Conservation (phyloP, 2,113 vertebrate species). For the Percina caprodes region DNA sequence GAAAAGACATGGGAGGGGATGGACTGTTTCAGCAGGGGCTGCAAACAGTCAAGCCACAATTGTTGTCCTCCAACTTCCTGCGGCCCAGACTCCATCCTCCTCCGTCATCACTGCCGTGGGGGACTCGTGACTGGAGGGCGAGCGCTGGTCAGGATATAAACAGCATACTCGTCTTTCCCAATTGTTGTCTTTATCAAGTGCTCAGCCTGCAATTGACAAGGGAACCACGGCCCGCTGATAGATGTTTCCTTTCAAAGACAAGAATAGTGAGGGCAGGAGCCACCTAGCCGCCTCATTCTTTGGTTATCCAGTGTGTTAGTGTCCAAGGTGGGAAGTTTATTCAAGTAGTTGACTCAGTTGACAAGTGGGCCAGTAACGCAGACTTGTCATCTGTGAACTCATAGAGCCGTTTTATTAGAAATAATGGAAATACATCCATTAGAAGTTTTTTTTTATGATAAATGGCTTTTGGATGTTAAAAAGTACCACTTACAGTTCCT, state of each 20-base stretch:
- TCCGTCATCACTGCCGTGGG: constrained; percentile 72
- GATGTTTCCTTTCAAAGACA: constrained; percentile 68
- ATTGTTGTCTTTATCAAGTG: constrained; percentile 81
- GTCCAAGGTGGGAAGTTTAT: constrained; percentile 32
- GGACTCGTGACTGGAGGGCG: not conserved
- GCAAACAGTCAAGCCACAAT: constrained; percentile 10
- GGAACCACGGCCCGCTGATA: constrained; percentile 43
- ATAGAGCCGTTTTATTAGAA: not conserved
- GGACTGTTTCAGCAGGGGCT: not conserved
- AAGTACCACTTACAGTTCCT: not conserved
- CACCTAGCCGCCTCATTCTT: constrained; percentile 30
- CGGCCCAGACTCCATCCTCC: constrained; percentile 71
- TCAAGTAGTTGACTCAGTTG: constrained; percentile 7
- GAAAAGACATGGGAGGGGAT: constrained; percentile 19
- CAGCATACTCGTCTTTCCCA: constrained; percentile 56
- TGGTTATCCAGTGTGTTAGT: constrained; percentile 28
- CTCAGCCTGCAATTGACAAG: constrained; percentile 62
- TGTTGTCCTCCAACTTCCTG: constrained; percentile 67
- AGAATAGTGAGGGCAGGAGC: constrained; percentile 44
- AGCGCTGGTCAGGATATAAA: constrained; percentile 39
- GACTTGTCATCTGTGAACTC: not conserved
- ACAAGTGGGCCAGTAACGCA: not conserved
- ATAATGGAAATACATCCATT: not conserved
- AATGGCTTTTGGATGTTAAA: not conserved
- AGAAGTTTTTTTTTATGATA: not conserved